Evolutionary conservation across 1,140 invertebrate species (phyloP), one percentile per base, ranked within the genome.

Genomic region (Cotesia glomerata): DNA sequence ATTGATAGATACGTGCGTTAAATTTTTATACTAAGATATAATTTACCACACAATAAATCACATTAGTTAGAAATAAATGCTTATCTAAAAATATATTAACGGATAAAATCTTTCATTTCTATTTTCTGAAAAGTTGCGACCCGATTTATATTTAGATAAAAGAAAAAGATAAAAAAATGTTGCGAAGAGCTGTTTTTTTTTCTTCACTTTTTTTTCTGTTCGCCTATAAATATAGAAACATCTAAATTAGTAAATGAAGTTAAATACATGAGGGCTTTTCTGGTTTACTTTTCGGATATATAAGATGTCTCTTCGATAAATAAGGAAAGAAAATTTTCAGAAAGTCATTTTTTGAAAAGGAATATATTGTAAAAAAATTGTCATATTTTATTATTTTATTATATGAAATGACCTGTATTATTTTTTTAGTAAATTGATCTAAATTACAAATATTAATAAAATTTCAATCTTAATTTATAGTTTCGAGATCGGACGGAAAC

Each of bases 161-260:
- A 45, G 36, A 69, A 59, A 16, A 58, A 16, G 18, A 16, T 58
- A 18, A 18, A 58, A 26, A 58, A 58, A 69, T 45, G 39, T 59
- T 59, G 36, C 68, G 34, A 35, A 58, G 34, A 59, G 66, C 36
- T 16, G 32, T 58, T 66, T 32, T 13, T 73, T 66, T 58, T 49
- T 64, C 39, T 45, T 34, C 32, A 39, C 32, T 49, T 32, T 52
- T 14, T 36, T 39, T 63, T 36, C 64, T 35, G 14, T 69, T 59
- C 35, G 26, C 18, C 49, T 49, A 61, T 36, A 75, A 74, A 78
- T 79, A 76, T 80, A 78, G 74, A 80, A 75, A 4, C 72, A 75
- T 77, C 76, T 79, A 78, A 80, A 76, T 79, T 74, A 76, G 73
- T 72, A 71, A 62, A n/a, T 45, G 66, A 58, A 16, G 8, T 58